Conservation (phyloP, 92 coral and sea anemone species). For the Bergia sp. region DNA sequence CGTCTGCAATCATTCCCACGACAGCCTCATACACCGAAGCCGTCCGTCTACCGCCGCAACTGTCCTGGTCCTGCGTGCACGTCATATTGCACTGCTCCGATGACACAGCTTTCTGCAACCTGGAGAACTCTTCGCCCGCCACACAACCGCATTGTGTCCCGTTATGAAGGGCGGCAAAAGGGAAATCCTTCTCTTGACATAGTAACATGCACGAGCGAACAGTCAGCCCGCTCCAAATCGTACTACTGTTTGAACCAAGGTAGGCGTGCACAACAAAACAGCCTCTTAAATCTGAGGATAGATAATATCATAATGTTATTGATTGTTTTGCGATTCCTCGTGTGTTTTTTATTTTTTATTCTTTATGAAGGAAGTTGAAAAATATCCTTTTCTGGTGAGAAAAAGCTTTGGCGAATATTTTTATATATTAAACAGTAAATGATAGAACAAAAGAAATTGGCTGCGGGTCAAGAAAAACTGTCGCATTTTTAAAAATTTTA, state of each 20-base stretch:
- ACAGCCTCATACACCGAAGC: slow-evolving; percentile 72
- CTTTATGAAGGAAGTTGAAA: no score
- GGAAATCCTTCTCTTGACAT: slow-evolving; percentile 60
- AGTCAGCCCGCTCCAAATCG: slow-evolving; percentile 66
- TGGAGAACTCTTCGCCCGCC: slow-evolving; percentile 37
- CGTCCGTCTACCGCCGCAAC: slow-evolving; percentile 70
- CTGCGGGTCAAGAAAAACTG: no score
- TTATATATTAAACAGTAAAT: no score
- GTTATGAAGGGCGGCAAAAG: slow-evolving; percentile 70
- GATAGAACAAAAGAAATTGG: no score
- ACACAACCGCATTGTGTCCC: slow-evolving; percentile 83
- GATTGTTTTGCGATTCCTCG: neutral
- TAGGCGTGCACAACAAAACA: slow-evolving; percentile 77
- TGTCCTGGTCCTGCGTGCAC: slow-evolving; percentile 56
- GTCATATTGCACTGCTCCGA: slow-evolving; percentile 56
- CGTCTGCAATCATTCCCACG: slow-evolving; percentile 42
- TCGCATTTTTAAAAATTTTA: no score
- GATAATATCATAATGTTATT: neutral
- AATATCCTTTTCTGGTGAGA: no score
- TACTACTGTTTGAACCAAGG: slow-evolving; percentile 64
- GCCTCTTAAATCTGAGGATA: slow-evolving; percentile 67
- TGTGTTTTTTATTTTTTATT: neutral
- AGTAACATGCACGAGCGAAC: slow-evolving; percentile 79
- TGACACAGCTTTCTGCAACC: slow-evolving; percentile 55
- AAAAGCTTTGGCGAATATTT: no score